phyloP scores from a whole-genome alignment of 2,113 vertebrate genomes.

The Struthio camelus region DNA sequence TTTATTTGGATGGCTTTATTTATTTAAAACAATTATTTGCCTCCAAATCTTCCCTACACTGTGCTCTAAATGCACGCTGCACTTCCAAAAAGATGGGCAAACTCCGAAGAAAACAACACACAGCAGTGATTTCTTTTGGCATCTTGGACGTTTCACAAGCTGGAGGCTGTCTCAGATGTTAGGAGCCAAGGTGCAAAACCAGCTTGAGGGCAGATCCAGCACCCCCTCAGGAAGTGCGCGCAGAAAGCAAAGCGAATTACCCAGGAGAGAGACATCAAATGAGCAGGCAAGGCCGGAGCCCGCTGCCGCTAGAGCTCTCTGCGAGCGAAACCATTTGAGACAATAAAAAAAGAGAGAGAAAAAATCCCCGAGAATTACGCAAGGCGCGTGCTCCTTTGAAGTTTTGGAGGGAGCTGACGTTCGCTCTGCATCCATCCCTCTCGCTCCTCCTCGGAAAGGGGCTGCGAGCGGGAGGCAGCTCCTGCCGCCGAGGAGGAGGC shows the following conservation, averaged over 20 bases:
- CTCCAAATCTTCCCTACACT: not conserved
- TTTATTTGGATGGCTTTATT: fast-evolving
- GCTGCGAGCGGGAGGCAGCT: not conserved
- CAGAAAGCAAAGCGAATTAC: not conserved
- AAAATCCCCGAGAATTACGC: not conserved
- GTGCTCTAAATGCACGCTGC: fast-evolving
- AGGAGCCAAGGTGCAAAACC: not conserved
- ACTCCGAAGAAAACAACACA: not conserved
- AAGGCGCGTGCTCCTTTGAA: not conserved
- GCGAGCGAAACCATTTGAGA: not conserved
- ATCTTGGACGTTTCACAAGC: fast-evolving
- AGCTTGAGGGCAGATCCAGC: not conserved
- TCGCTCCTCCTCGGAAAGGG: not conserved
- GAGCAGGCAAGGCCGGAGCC: not conserved
- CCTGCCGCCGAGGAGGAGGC: fast-evolving
- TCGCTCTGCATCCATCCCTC: not conserved
- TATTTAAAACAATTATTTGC: not conserved
- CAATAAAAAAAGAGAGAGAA: no score
- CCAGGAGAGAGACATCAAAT: not conserved
- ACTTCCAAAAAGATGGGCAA: not conserved
- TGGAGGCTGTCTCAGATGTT: fast-evolving
- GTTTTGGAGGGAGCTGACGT: not conserved
- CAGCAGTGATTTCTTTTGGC: not conserved
- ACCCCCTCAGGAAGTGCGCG: not conserved
- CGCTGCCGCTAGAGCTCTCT: not conserved